Conservation (phyloP, 2,113 vertebrate species). For the Melanerpes formicivorus region DNA sequence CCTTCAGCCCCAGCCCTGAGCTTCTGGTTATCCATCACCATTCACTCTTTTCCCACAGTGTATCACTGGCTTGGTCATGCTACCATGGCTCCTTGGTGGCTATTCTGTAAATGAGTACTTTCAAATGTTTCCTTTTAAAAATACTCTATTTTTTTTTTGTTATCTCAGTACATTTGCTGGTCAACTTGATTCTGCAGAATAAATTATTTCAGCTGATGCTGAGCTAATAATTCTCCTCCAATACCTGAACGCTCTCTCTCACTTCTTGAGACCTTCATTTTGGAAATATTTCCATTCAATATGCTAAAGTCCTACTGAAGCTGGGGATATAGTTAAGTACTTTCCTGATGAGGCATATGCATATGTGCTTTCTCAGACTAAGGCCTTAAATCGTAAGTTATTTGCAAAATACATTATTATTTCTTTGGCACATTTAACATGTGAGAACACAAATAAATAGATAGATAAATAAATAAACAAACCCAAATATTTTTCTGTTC, state of each 20-base stretch:
- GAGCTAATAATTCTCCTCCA: not conserved
- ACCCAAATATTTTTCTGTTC: not conserved
- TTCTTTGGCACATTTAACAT: not conserved
- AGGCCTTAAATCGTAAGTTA: constrained; percentile 1
- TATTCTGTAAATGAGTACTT: not conserved
- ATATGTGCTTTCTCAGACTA: constrained; percentile 3
- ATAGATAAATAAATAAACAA: constrained; percentile 4
- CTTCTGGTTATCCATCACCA: not conserved
- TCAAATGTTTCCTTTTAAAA: not conserved
- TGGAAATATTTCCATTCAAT: not conserved
- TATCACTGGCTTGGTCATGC: not conserved
- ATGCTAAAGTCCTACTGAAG: not conserved
- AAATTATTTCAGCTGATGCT: not conserved
- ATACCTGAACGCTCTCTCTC: not conserved
- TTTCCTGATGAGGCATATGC: not conserved
- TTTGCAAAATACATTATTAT: constrained; percentile 38
- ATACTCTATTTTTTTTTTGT: not conserved
- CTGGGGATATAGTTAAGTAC: not conserved
- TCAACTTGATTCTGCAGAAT: not conserved
- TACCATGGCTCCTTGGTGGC: accelerated
- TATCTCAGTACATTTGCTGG: not conserved
- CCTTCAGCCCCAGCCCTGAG: not conserved
- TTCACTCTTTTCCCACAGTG: not conserved
- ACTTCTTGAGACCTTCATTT: not conserved
- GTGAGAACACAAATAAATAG: not conserved